phyloP scores from a whole-genome alignment of 2,888 invertebrate species.

The Idaea aversata region DNA sequence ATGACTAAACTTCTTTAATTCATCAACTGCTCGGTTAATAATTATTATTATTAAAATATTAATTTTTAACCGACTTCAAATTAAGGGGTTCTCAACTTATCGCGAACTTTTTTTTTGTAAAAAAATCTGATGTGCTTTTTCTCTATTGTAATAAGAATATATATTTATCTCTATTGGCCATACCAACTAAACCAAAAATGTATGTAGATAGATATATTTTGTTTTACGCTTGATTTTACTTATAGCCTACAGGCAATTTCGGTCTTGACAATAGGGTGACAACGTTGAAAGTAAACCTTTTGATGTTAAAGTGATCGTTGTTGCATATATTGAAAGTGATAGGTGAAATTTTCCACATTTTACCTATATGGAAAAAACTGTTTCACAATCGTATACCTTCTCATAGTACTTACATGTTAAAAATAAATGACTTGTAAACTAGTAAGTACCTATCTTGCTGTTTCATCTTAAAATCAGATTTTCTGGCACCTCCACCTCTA shows the following conservation, averaged over 20 bases:
- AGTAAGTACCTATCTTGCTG: too few relatives aligned
- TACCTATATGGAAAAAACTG: neutral
- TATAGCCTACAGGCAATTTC: conserved; percentile 27
- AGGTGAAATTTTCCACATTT: neutral
- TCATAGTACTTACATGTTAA: too few relatives aligned
- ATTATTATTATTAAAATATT: too few relatives aligned
- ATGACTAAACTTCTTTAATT: too few relatives aligned
- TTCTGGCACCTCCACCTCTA: too few relatives aligned
- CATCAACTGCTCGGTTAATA: too few relatives aligned
- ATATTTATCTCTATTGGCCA: neutral
- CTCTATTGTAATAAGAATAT: neutral
- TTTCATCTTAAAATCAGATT: too few relatives aligned
- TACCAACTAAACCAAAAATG: neutral
- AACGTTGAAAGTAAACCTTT: conserved; percentile 24
- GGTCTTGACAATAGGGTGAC: conserved; percentile 29
- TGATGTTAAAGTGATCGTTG: conserved; percentile 4
- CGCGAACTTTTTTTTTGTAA: neutral
- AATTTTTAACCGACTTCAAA: too few relatives aligned
- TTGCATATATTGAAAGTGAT: neutral
- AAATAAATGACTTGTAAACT: too few relatives aligned
- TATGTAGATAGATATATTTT: conserved; percentile 20
- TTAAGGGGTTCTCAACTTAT: neutral
- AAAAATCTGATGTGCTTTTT: neutral
- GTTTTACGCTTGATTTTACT: conserved; percentile 27
- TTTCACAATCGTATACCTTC: too few relatives aligned